Evolutionary conservation across 2,113 vertebrate genomes (phyloP), one percentile per base, ranked within the genome.

Genomic region (Pseudolaguvia tuberculata): DNA sequence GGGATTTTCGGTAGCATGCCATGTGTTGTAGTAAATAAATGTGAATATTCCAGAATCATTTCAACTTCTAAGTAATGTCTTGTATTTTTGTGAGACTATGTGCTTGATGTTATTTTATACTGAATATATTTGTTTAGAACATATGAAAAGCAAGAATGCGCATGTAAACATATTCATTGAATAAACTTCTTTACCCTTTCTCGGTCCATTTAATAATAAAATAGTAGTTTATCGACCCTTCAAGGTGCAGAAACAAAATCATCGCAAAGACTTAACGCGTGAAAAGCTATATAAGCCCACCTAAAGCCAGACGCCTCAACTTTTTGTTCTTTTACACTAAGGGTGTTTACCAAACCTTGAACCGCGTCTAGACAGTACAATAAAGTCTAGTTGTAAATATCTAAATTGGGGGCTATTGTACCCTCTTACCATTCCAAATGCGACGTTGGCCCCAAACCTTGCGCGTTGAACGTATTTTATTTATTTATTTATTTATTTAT

Each of bases 311-410:
- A 31, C 25, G 25, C 52, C 15, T 56, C 83, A 81, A 80, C 86
- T 91, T 90, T 89, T 82, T 91, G 90, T 86, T 88, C 89, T 89
- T 84, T 92, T 92, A 90, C 89, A 90, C 85, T 86, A 81, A 85
- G 87, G 92, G 90, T 96, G 93, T 98, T 97, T 97, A 94, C 94
- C 94, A 97, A 96, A 98, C 94, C 94, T 98, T 97, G 96, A 98
- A 96, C 95, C 92, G 75, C 25, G 96, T 99, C 96, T 98, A 99
- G 96, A 98, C 96, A 94, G 93, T 92, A 94, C 90, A 93, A 95
- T 99, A 97, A 99, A 94, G 93, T 83, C 78, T 86, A 92, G 93
- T 91, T 93, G 94, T 95, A 97, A 98, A 97, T 88, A 91, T 90
- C 91, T 95, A 96, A 96, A 97, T 96, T 95, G 91, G 94, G 93